Evolutionary conservation across 2,113 vertebrate species (phyloP), one percentile per base, ranked within the genome.

Genomic region (Leucosticte australis): DNA sequence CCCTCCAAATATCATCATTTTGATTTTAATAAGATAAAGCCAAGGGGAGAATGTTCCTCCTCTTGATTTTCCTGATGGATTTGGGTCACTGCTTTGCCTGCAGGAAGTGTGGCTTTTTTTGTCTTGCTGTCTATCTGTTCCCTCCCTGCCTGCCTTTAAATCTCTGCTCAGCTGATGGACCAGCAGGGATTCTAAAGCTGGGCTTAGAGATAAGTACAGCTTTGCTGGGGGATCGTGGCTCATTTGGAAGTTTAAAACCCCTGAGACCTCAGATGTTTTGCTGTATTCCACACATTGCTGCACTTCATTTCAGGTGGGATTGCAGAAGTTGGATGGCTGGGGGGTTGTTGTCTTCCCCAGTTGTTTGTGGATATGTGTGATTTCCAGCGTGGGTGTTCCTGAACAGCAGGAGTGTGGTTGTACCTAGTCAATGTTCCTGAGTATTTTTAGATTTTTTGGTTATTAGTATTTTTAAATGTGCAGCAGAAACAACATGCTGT

Each of bases 11-110:
- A 11, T 0, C 41, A 35, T 41, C 15, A 6, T 27, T 23, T 46
- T 49, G 67, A 49, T 73, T 87, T 78, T 60, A 68, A 23, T 21
- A 10, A 88, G 31, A n/a, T 46, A 37, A 79, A 81, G 19, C 19
- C 0, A 0, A 2, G 22, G 41, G 35, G 28, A 0, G 2, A 37
- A 37, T 23, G 30, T 76, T 83, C n/a, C 16, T 13, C 8, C 57
- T 76, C 4, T n/a, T 52, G 28, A 8, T 93, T 92, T 76, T 59
- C 39, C 28, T 26, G 55, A 39, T 63, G 69, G 46, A 59, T 92
- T 63, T 55, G 52, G 27, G 84, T 89, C 60, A 17, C 27, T 63
- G 74, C 73, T 73, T 81, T 46, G 68, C 64, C 63, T 87, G 7
- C 23, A 44, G 64, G 76, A 70, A 12, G 11, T 2, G 10, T 23